phyloP scores from a whole-genome alignment of 2,113 vertebrate genomes.

The Anser cygnoides region DNA sequence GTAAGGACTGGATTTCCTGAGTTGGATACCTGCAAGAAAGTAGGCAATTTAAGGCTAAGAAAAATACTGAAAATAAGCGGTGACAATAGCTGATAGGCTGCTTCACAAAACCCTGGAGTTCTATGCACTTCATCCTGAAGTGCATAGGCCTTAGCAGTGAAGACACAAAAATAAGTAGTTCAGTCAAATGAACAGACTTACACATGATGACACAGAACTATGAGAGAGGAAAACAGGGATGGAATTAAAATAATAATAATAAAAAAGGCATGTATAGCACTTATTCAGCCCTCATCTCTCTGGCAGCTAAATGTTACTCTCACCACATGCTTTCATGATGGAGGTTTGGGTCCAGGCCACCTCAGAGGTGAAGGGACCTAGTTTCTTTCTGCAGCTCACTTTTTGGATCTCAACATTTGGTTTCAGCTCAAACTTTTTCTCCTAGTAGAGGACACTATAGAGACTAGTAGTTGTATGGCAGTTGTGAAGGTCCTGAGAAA shows the following conservation, averaged over 20 bases:
- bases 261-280: too few species aligned
- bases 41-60: not conserved
- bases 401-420: not conserved
- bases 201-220: not conserved
- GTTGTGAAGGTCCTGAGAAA: not conserved
- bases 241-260: not conserved
- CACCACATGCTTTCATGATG: not conserved
- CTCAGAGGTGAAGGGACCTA: not conserved
- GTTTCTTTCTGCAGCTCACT: not conserved
- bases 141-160: fast-evolving
- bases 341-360: not conserved
- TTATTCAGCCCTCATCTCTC: not conserved
- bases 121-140: not conserved
- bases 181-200: not conserved
- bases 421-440: not conserved
- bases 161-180: not conserved
- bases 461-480: not conserved
- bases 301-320: not conserved
- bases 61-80: not conserved
- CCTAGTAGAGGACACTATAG: not conserved
- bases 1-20: not conserved
- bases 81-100: not conserved
- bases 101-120: not conserved
- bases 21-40: not conserved
- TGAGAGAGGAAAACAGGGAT: not conserved